Conservation (phyloP, 2,797 vertebrate species). For the Spatula clypeata region DNA sequence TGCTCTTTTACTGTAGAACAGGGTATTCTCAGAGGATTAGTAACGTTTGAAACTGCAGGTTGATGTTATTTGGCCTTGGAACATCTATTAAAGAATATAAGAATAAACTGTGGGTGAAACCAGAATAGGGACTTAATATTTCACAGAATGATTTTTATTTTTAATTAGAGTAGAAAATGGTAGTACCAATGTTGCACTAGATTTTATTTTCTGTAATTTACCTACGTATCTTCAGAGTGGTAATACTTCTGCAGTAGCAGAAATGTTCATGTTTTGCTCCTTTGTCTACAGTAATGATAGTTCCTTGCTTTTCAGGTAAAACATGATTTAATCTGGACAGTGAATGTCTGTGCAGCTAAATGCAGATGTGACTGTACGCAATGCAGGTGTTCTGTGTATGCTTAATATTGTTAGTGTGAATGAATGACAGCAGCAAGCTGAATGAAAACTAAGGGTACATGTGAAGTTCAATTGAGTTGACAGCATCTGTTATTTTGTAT, state of each 20-base stretch:
- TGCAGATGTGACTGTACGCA: neutral
- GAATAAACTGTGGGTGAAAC: neutral
- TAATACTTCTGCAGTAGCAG: neutral
- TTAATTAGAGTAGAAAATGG: neutral
- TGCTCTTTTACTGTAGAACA: neutral
- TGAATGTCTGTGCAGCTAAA: neutral
- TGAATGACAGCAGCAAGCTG: neutral
- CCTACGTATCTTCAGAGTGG: neutral
- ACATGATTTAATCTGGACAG: neutral
- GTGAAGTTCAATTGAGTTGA: neutral
- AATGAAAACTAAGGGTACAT: neutral
- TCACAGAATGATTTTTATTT: neutral
- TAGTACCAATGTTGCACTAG: neutral
- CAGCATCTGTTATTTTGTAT: neutral
- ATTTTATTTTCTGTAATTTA: neutral
- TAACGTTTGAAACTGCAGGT: neutral
- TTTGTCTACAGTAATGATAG: neutral
- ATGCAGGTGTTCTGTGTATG: rapidly evolving
- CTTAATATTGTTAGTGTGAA: neutral
- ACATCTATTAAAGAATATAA: neutral
- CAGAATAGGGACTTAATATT: neutral
- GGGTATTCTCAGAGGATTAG: neutral
- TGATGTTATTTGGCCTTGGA: neutral
- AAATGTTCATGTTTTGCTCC: neutral
- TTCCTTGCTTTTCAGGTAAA: neutral